Evolutionary conservation across 2,888 invertebrate genomes (phyloP).

Genomic region (Zaprionus bogoriensis): DNA sequence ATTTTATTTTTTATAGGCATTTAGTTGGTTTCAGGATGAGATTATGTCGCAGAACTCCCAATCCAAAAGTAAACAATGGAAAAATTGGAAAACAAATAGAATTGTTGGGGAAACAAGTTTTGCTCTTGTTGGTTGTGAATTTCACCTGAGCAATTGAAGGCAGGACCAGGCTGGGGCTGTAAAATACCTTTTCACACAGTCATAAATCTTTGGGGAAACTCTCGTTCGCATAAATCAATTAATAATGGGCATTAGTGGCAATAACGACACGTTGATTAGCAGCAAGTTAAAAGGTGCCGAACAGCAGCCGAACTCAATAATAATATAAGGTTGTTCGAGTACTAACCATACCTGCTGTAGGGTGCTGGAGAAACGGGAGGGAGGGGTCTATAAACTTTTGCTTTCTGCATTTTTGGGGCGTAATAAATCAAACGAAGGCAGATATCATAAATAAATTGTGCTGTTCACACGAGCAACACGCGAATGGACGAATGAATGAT

Average conservation of each 20-base stretch:
- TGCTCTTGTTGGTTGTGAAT: too few species aligned
- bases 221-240: conserved; percentile 60
- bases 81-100: background rate
- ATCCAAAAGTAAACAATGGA: background rate
- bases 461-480: conserved; percentile 29
- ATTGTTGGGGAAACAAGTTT: background rate
- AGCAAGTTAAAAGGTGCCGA: conserved; percentile 45
- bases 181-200: conserved; percentile 69
- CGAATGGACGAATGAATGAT: conserved; percentile 59
- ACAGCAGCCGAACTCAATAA: conserved; percentile 3
- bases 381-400: conserved; percentile 12
- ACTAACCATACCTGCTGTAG: background rate
- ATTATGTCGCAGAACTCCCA: background rate
- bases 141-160: background rate
- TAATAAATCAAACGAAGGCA: conserved; percentile 58
- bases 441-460: conserved; percentile 58
- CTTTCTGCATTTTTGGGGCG: conserved; percentile 44
- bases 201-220: conserved; percentile 64
- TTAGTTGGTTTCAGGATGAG: background rate
- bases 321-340: conserved; percentile 4
- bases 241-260: conserved; percentile 53
- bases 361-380: too few species aligned
- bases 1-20: too few species aligned
- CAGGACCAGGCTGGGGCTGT: background rate
- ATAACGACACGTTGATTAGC: conserved; percentile 48